Base-by-base conservation (phyloP, 2,888 invertebrate species). In the Pachydiplax longipennis region DNA sequence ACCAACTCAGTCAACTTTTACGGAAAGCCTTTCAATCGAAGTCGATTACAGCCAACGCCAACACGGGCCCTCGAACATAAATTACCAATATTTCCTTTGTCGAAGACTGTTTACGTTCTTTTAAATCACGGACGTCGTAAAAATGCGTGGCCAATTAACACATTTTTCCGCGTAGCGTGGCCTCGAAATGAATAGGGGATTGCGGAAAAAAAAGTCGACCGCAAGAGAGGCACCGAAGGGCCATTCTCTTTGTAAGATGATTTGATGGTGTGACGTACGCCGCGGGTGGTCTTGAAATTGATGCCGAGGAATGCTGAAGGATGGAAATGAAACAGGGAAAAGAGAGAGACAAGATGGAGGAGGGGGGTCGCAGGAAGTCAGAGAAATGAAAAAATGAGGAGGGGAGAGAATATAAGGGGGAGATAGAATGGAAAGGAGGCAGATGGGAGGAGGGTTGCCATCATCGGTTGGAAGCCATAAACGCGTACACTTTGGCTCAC, bases 231-330 rank as follows among this genome's bases (percentile, higher is more conserved):
- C 12, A 61, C 35, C 35, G 35, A 35, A 37, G 61, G 35, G 18
- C 61, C 87, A 87, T 87, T 87, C 87, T 87, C 87, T 87, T 87
- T 87, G 87, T 87, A 87, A 87, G 87, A 87, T 87, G 87, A 87
- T 87, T 87, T 65, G 87, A 87, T 87, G 87, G 87, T 87, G 87
- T 87, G 87, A 87, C 87, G 87, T 87, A 37, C 87, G 65, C 87
- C 61, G 87, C 87, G 87, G 87, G 87, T 87, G 87, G 87, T 87
- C 87, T 87, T 87, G 87, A 61, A 87, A 87, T 87, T 87, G 87
- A 87, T 87, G 87, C 87, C n/a, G 58, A 87, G 61, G 87, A 87
- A 87, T 87, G 61, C 65, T 87, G 87, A 87, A 87, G 87, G 87
- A 87, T 87, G 87, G 87, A 87, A 87, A 87, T 87, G 87, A 87